Conservation (phyloP, 1,140 invertebrate species). For the Rhizoglyphus robini region DNA sequence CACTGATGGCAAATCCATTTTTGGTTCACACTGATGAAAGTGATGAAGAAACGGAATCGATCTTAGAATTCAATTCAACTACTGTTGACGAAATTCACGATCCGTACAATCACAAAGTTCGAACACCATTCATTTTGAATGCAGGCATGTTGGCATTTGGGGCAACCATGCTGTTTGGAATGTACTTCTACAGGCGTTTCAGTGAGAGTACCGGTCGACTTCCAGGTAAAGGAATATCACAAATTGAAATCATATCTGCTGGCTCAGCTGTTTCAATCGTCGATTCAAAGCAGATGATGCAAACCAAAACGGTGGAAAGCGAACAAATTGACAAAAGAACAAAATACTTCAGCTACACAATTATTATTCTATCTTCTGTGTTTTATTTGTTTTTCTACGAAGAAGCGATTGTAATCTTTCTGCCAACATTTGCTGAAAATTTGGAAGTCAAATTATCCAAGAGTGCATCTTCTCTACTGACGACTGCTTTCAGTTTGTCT, state of each 20-base stretch:
- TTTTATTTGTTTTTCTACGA: conserved; percentile 17
- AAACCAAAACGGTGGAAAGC: too few species aligned
- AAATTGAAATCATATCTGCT: neutral
- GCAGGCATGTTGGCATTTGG: neutral
- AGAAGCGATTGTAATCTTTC: conserved; percentile 12
- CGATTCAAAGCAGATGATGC: too few species aligned
- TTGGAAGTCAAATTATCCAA: neutral
- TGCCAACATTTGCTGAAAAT: conserved; percentile 4
- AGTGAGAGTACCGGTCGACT: neutral
- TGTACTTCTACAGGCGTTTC: neutral
- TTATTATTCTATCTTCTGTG: neutral
- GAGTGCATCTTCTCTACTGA: neutral
- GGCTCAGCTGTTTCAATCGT: too few species aligned
- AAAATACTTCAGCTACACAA: neutral
- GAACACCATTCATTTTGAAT: neutral
- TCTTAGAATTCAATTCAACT: too few species aligned
- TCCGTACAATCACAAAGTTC: neutral
- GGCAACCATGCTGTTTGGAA: neutral
- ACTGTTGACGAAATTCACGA: too few species aligned
- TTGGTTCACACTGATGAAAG: neutral
- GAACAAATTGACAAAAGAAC: neutral
- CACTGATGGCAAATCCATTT: conserved; percentile 13
- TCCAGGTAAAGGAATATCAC: neutral
- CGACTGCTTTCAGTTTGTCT: conserved; percentile 8
- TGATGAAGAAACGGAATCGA: too few species aligned